phyloP scores from a whole-genome alignment of 2,797 vertebrate species.

The Artibeus jamaicensis region DNA sequence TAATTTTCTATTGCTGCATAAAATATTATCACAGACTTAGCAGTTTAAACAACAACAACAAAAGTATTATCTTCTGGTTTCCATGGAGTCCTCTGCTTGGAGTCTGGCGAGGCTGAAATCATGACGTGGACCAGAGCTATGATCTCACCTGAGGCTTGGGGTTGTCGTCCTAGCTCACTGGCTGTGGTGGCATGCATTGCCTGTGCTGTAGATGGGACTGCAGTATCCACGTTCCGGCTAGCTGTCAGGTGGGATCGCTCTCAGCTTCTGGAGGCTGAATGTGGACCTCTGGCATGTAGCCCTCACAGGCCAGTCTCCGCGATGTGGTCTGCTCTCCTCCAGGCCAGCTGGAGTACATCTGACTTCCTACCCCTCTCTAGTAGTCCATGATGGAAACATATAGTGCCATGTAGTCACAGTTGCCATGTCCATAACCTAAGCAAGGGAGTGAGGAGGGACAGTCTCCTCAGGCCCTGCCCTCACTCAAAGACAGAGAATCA shows the following conservation, averaged over 20 bases:
- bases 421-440: too few relatives aligned
- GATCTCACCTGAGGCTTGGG: background rate
- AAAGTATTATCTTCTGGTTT: background rate
- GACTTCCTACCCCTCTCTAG: background rate
- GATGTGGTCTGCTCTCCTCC: background rate
- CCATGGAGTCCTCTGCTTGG: background rate
- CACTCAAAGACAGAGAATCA: background rate
- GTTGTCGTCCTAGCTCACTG: background rate
- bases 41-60: background rate
- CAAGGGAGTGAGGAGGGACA: background rate
- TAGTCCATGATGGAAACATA: background rate
- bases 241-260: background rate
- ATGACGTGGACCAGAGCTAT: background rate
- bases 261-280: background rate
- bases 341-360: background rate
- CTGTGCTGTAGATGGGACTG: background rate
- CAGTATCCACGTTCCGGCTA: background rate
- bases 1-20: background rate
- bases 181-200: background rate
- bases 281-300: background rate
- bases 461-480: background rate
- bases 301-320: fast-evolving
- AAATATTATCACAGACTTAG: background rate
- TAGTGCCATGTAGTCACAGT: background rate
- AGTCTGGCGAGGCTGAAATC: background rate